A percentile compares a stretch with the other conserved stretches of the same genome.
Conservation (phyloP, 2,113 vertebrate genomes). For the Ciconia maguari region DNA sequence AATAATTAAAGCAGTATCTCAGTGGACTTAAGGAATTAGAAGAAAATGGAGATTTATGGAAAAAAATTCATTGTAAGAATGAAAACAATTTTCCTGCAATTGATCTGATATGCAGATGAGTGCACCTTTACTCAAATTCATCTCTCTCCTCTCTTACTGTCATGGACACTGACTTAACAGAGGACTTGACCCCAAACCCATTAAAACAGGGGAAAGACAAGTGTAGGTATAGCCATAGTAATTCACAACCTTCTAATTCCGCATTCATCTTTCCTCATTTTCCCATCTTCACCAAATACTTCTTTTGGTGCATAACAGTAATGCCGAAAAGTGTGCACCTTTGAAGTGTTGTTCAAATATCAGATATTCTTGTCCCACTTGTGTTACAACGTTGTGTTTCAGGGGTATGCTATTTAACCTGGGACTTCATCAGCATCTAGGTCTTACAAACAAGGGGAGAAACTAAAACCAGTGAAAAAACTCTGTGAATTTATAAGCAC, state of each 20-base stretch:
- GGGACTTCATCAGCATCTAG: not conserved
- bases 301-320: not conserved
- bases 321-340: not conserved
- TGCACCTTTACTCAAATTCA: not conserved
- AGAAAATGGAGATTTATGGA: slow-evolving; percentile 52
- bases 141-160: not conserved
- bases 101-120: slow-evolving; percentile 15
- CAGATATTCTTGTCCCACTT: not conserved
- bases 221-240: not conserved
- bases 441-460: not conserved
- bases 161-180: not conserved
- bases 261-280: not conserved
- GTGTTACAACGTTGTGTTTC: not conserved
- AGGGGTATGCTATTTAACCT: not conserved
- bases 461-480: not conserved
- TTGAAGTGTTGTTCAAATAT: not conserved
- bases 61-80: slow-evolving; percentile 28
- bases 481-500: not conserved
- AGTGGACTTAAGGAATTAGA: slow-evolving; percentile 45
- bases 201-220: not conserved
- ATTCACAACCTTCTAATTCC: not conserved
- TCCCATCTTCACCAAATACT: not conserved
- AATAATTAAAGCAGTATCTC: slow-evolving; percentile 52
- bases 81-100: slow-evolving; percentile 30
- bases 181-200: not conserved